phyloP scores from a whole-genome alignment of 2,113 vertebrate genomes.

The Chloropsis cyanopogon region DNA sequence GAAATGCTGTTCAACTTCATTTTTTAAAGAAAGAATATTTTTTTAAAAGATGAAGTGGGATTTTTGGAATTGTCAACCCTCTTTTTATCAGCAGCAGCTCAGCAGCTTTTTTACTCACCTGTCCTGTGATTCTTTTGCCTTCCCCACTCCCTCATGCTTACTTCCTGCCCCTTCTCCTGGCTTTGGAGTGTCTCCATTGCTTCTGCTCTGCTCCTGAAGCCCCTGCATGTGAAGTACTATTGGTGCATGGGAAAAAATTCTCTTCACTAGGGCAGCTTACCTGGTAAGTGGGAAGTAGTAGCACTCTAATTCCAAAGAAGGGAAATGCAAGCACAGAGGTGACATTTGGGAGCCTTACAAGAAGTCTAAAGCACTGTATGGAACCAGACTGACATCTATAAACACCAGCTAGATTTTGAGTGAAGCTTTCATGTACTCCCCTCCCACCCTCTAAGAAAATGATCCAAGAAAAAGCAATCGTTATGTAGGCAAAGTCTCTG shows the following conservation, averaged over 20 bases:
- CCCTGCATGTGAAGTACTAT: rapidly evolving
- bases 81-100: background rate
- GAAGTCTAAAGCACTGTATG: background rate
- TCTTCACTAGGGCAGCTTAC: background rate
- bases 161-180: rapidly evolving
- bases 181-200: background rate
- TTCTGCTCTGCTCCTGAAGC: background rate
- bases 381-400: background rate
- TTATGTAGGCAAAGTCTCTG: background rate
- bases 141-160: rapidly evolving
- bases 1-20: background rate
- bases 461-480: background rate
- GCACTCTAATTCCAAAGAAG: background rate
- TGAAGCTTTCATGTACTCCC: no score
- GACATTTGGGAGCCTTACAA: background rate
- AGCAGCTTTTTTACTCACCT: background rate
- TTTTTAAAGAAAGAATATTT: background rate
- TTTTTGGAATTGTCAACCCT: background rate
- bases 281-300: background rate
- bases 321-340: background rate
- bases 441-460: background rate
- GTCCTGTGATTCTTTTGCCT: background rate
- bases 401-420: background rate
- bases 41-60: rapidly evolving
- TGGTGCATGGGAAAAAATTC: background rate